These are phyloP conservation scores for Ridgeia piscesae DNA, from an alignment of 1,140 invertebrate species.

Conservation along the genomic window DNA sequence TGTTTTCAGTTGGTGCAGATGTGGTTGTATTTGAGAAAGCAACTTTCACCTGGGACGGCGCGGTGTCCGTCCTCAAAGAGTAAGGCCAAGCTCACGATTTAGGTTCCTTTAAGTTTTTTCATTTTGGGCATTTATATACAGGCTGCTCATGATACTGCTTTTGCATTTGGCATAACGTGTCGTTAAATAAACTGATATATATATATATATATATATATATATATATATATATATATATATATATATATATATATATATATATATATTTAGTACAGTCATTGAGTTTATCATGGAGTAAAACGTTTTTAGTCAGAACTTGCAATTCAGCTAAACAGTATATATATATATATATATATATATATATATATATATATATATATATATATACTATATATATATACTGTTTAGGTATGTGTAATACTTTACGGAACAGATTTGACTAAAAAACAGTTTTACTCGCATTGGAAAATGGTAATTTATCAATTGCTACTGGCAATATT, in stretches of 20 bases:
- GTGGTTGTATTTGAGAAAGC: slow-evolving; percentile 57
- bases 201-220: not conserved
- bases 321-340: too few relatives aligned
- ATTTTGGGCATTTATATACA: too few relatives aligned
- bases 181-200: not conserved
- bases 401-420: too few relatives aligned
- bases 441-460: not conserved
- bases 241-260: not conserved
- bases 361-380: not conserved
- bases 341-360: not conserved
- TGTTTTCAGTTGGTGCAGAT: slow-evolving; percentile 23
- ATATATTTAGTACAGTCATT: not conserved
- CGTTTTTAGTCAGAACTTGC: too few relatives aligned
- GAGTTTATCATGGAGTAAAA: too few relatives aligned
- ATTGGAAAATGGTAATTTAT: too few relatives aligned
- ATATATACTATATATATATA: not conserved
- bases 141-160: too few relatives aligned
- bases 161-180: too few relatives aligned
- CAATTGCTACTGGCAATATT: too few relatives aligned
- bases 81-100: slow-evolving; percentile 21
- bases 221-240: not conserved
- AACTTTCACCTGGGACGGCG: slow-evolving; percentile 59
- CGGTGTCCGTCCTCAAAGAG: slow-evolving; percentile 53
- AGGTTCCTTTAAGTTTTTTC: not conserved
- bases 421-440: not conserved